These are phyloP conservation scores for Drosophila insularis DNA, from an alignment of 1,140 invertebrate genomes.

Conservation along the genomic window DNA sequence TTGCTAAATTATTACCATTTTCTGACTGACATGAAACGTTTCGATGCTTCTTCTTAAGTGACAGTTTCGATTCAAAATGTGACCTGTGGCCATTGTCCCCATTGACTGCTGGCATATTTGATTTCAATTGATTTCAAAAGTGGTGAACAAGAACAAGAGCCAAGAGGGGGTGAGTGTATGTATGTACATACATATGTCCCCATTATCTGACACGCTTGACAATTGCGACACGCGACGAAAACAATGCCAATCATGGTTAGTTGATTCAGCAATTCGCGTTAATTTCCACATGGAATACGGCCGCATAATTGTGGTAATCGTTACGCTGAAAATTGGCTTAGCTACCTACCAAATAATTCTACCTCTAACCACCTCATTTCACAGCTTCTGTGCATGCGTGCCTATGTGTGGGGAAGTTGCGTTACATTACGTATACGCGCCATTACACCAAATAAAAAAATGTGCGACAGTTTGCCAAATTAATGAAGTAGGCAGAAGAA, in stretches of 20 bases:
- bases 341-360: constrained; percentile 11
- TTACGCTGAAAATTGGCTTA: constrained; percentile 56
- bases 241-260: constrained; percentile 70
- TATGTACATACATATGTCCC: not conserved
- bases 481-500: constrained; percentile 32
- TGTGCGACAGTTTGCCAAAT: constrained; percentile 27
- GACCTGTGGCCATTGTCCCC: constrained; percentile 24
- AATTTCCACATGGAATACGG: constrained; percentile 76
- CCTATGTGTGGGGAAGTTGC: not conserved
- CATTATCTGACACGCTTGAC: constrained; percentile 20
- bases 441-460: constrained; percentile 20
- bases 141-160: not conserved
- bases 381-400: not conserved
- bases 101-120: constrained; percentile 58
- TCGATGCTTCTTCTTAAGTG: constrained; percentile 60
- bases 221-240: constrained; percentile 59
- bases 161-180: not conserved
- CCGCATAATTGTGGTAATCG: constrained; percentile 56
- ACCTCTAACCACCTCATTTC: not conserved
- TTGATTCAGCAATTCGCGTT: constrained; percentile 56
- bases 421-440: constrained; percentile 32
- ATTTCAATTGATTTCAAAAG: constrained; percentile 52
- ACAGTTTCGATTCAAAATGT: constrained; percentile 51
- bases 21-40: constrained; percentile 43
- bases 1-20: constrained; percentile 76